Conservation (phyloP, 2,797 vertebrate genomes). For the Lepus townsendii region DNA sequence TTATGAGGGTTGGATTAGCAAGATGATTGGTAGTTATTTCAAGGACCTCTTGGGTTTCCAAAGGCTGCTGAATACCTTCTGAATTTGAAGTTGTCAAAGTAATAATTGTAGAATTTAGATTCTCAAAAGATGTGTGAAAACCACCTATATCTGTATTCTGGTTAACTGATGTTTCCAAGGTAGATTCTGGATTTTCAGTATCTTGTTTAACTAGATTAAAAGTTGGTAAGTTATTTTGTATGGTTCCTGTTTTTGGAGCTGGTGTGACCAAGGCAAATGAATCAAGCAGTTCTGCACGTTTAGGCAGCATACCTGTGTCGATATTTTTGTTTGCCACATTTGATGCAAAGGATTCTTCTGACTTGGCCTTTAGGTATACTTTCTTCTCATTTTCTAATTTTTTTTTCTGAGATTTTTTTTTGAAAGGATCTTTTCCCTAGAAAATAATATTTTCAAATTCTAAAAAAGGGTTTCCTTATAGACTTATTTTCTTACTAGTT, state of each 20-base stretch:
- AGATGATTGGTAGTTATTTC: constrained; percentile 77
- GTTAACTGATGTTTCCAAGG: constrained; percentile 73
- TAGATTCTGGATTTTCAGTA: constrained; percentile 62
- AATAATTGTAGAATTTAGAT: constrained; percentile 80
- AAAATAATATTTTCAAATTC: constrained; percentile 76
- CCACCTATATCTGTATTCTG: constrained; percentile 32
- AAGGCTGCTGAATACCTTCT: constrained; percentile 80
- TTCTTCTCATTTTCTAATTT: constrained; percentile 78
- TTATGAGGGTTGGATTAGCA: constrained; percentile 67
- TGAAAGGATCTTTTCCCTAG: constrained; percentile 83
- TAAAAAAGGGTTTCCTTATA: constrained; percentile 59
- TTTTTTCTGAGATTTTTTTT: constrained; percentile 76
- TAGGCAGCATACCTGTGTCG: constrained; percentile 79
- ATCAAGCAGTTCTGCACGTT: constrained; percentile 68
- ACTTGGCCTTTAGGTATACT: constrained; percentile 65
- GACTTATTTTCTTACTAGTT: constrained; percentile 29
- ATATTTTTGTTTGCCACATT: constrained; percentile 85
- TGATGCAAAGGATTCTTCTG: constrained; percentile 70
- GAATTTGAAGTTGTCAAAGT: constrained; percentile 83
- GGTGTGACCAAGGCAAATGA: constrained; percentile 56
- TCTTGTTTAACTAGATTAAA: constrained; percentile 71
- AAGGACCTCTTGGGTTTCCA: constrained; percentile 78
- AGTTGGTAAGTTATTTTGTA: constrained; percentile 65
- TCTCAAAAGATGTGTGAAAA: constrained; percentile 76
- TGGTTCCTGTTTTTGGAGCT: constrained; percentile 53